phyloP scores from a whole-genome alignment of 2,888 invertebrate genomes.

The Serrognathus titanus region DNA sequence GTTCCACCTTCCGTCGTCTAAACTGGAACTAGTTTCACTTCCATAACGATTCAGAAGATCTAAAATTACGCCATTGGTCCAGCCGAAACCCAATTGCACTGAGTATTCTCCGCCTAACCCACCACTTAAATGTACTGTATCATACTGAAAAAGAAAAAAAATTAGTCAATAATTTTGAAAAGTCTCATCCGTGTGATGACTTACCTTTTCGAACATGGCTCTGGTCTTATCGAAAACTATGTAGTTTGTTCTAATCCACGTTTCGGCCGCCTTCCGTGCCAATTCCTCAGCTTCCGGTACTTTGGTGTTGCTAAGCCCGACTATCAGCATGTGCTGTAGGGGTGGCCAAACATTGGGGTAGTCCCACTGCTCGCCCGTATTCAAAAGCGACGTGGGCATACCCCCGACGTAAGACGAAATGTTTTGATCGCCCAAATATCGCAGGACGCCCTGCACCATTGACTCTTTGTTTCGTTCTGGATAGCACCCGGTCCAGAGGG shows the following conservation, averaged over 20 bases:
- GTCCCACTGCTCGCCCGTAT: constrained; percentile 87
- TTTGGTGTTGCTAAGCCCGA: constrained; percentile 69
- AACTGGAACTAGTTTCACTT: constrained; percentile 35
- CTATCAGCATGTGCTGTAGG: constrained; percentile 78
- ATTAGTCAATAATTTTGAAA: too few relatives aligned
- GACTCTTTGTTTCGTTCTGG: constrained; percentile 55
- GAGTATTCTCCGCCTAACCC: constrained; percentile 84
- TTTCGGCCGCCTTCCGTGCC: constrained; percentile 70
- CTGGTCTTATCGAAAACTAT: constrained; percentile 66
- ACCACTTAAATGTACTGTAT: constrained; percentile 57
- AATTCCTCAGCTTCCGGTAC: constrained; percentile 61
- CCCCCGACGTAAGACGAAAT: constrained; percentile 69
- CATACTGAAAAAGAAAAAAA: constrained; percentile 52
- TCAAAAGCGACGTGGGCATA: constrained; percentile 72
- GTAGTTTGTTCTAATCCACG: constrained; percentile 80
- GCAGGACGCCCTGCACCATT: constrained; percentile 60
- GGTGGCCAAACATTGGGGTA: constrained; percentile 95
- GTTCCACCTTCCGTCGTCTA: neutral
- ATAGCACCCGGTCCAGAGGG: constrained; percentile 78
- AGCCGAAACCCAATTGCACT: constrained; percentile 88
- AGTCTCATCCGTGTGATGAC: too few relatives aligned
- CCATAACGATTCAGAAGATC: constrained; percentile 73
- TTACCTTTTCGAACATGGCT: constrained; percentile 83
- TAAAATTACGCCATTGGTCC: constrained; percentile 89
- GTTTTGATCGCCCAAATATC: constrained; percentile 66